Conservation (phyloP, 1,140 invertebrate species). For the Meteorus sp. region DNA sequence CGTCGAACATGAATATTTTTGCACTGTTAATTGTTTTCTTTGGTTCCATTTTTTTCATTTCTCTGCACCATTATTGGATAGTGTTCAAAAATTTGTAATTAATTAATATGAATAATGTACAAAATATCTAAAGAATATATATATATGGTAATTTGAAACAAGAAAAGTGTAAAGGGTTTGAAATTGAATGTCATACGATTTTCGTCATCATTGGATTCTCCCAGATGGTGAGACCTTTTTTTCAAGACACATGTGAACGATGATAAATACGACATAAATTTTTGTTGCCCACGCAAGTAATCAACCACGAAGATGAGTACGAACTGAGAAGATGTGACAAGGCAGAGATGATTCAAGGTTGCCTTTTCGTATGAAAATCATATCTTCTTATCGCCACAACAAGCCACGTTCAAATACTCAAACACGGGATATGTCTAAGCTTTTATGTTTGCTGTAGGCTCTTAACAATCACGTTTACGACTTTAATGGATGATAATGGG, state of each 20-base stretch:
- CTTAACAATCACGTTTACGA: neutral
- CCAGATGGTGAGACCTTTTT: too few species aligned
- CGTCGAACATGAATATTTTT: neutral
- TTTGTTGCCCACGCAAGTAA: too few species aligned
- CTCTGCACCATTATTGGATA: too few species aligned
- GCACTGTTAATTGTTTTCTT: too few species aligned
- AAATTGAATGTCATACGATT: too few species aligned
- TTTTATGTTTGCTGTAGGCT: neutral
- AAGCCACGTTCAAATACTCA: constrained; percentile 1
- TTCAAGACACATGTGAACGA: too few species aligned
- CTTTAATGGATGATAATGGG: constrained; percentile 1
- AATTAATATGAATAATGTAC: constrained; percentile 25
- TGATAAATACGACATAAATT: too few species aligned
- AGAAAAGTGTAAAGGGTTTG: constrained; percentile 1
- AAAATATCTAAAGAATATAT: constrained; percentile 21
- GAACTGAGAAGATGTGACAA: too few species aligned
- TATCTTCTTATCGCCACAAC: constrained; percentile 12
- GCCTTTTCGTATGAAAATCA: constrained; percentile 25
- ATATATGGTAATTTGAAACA: neutral
- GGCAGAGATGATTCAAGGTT: constrained; percentile 10
- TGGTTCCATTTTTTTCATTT: too few species aligned
- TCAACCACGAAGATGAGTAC: too few species aligned
- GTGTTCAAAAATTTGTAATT: neutral
- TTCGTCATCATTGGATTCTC: too few species aligned
- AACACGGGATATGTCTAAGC: too few species aligned